Percentiles rank a stretch among this genome's conserved stretches.
These are phyloP conservation scores for Drosophila virilis DNA, from an alignment of 1,140 invertebrate species.

Conservation along the genomic window DNA sequence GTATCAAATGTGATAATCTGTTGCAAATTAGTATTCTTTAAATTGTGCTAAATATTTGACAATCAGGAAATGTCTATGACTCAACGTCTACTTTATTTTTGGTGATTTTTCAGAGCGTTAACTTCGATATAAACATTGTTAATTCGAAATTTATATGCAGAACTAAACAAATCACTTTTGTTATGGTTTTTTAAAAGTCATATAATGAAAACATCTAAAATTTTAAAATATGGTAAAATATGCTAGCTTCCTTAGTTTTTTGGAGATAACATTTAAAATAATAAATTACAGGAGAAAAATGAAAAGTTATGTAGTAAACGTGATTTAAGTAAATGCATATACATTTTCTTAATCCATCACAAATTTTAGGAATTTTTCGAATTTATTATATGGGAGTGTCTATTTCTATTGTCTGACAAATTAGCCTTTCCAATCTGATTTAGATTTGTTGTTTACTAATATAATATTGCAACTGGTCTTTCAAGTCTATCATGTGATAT, in stretches of 20 bases:
- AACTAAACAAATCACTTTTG: no score
- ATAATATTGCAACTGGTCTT: slow-evolving; percentile 6
- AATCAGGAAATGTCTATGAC: no score
- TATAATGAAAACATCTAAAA: no score
- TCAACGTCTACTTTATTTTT: no score
- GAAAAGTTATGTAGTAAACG: background rate
- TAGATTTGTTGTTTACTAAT: background rate
- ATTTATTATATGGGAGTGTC: no score
- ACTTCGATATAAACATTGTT: no score
- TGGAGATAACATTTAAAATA: background rate
- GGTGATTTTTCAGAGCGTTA: no score
- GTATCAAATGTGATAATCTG: background rate
- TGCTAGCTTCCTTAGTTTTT: no score
- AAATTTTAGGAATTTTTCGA: background rate
- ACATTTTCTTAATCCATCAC: background rate
- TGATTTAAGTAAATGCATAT: background rate
- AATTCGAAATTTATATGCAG: no score
- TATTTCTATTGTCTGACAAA: background rate
- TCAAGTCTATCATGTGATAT: background rate
- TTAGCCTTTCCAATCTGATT: background rate
- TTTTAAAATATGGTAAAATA: no score
- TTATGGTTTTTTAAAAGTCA: no score
- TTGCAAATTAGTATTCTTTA: background rate
- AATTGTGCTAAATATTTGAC: background rate
- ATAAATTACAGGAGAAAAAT: background rate